Conservation (phyloP, 2,888 invertebrate genomes). For the Rhyacophila evoluta region DNA sequence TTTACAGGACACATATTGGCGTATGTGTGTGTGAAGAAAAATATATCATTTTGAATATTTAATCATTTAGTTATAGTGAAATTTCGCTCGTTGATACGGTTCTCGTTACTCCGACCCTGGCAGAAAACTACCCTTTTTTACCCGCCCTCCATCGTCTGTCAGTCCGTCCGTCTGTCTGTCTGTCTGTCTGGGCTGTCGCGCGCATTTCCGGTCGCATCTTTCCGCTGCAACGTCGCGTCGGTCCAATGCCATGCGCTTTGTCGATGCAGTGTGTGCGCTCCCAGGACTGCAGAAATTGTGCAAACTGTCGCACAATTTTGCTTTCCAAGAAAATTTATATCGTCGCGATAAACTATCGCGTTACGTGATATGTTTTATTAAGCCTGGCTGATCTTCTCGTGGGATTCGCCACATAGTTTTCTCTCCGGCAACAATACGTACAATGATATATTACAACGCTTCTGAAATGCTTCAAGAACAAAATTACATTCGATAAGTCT, state of each 20-base stretch:
- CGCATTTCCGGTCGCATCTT: slow-evolving; percentile 24
- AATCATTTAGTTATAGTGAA: too few relatives aligned
- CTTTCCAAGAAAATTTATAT: background rate
- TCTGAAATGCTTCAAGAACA: too few relatives aligned
- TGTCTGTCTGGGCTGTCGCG: slow-evolving; percentile 13
- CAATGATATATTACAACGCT: too few relatives aligned
- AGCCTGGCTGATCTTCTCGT: background rate
- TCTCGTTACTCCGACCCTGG: background rate
- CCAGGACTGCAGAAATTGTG: background rate
- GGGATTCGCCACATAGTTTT: background rate
- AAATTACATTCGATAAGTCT: too few relatives aligned
- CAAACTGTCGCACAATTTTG: slow-evolving; percentile 1
- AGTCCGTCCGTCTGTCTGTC: slow-evolving; percentile 7
- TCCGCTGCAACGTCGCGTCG: slow-evolving; percentile 16
- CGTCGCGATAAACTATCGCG: background rate
- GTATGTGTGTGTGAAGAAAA: too few relatives aligned
- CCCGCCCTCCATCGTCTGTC: slow-evolving; percentile 12
- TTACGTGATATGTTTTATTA: background rate
- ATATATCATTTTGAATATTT: too few relatives aligned
- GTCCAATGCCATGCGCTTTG: background rate
- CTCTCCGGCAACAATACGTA: background rate
- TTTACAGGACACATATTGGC: too few relatives aligned
- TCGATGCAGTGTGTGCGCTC: background rate
- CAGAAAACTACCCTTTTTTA: background rate
- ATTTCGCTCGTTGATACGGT: too few relatives aligned